Evolutionary conservation across 2,888 invertebrate genomes (phyloP).

Genomic region (Neuroscelio doddi): DNA sequence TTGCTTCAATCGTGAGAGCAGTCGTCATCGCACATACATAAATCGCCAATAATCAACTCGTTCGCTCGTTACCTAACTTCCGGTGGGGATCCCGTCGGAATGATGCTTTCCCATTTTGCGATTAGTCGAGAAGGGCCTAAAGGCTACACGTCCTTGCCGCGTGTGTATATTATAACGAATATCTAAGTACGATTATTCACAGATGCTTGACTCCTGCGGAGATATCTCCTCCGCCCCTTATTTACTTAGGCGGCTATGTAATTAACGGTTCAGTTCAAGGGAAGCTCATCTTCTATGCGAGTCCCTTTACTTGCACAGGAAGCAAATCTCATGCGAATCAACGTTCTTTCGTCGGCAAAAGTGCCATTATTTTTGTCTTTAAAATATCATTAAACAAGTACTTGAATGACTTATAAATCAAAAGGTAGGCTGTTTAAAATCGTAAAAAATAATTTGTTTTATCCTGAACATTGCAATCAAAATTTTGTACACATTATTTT

Average conservation of each 20-base stretch:
- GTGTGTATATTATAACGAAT: slow-evolving; percentile 17
- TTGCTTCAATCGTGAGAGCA: slow-evolving; percentile 58
- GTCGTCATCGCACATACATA: slow-evolving; percentile 56
- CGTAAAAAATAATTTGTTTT: too few relatives aligned
- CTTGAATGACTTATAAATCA: too few relatives aligned
- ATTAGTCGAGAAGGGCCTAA: slow-evolving; percentile 40
- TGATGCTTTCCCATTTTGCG: slow-evolving; percentile 35
- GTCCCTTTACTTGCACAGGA: not conserved
- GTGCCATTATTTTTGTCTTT: too few relatives aligned
- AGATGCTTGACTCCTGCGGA: slow-evolving; percentile 10
- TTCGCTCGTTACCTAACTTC: slow-evolving; percentile 60
- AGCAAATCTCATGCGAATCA: not conserved
- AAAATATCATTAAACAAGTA: too few relatives aligned
- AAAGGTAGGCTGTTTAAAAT: too few relatives aligned
- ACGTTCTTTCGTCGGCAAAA: not conserved
- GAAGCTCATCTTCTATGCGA: slow-evolving; percentile 25
- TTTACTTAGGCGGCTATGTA: slow-evolving; percentile 36
- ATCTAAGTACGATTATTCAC: slow-evolving; percentile 22
- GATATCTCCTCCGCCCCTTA: slow-evolving; percentile 32
- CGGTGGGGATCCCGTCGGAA: slow-evolving; percentile 46
- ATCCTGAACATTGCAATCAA: too few relatives aligned
- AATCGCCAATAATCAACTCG: slow-evolving; percentile 54
- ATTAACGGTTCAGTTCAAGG: slow-evolving; percentile 38
- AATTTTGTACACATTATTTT: too few relatives aligned
- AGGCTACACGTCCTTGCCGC: slow-evolving; percentile 33